Conservation (phyloP, 2,797 vertebrate genomes). For the Trachops cirrhosus region DNA sequence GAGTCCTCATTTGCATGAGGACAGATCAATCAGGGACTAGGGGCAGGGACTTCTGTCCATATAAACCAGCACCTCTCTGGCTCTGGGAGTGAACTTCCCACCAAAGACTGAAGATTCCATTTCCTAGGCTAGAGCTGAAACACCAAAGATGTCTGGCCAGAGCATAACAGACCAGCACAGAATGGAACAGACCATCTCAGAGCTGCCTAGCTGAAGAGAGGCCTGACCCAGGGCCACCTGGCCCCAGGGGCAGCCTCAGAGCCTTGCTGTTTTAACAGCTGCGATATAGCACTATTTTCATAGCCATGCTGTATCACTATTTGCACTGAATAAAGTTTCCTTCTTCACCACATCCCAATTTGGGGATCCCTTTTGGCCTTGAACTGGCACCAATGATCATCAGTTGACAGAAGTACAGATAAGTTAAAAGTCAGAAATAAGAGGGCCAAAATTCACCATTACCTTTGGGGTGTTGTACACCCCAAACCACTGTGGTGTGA, state of each 20-base stretch:
- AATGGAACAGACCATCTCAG: not conserved
- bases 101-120: not conserved
- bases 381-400: not conserved
- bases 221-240: too few species aligned
- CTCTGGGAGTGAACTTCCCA: not conserved
- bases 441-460: constrained; percentile 94
- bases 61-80: not conserved
- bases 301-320: not conserved
- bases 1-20: not conserved
- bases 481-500: too few species aligned
- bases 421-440: constrained; percentile 92
- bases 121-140: not conserved
- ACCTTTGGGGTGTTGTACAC: constrained; percentile 95
- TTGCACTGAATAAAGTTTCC: constrained; percentile 22
- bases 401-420: constrained; percentile 89
- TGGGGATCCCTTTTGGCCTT: not conserved
- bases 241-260: too few species aligned
- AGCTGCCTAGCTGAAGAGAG: too few species aligned
- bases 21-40: not conserved
- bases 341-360: constrained; percentile 4
- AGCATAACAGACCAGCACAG: not conserved
- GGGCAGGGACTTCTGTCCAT: not conserved
- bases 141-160: not conserved
- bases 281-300: not conserved
- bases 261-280: not conserved